These are phyloP conservation scores for Molanna angustata DNA, from an alignment of 2,888 invertebrate genomes.

Conservation along the genomic window DNA sequence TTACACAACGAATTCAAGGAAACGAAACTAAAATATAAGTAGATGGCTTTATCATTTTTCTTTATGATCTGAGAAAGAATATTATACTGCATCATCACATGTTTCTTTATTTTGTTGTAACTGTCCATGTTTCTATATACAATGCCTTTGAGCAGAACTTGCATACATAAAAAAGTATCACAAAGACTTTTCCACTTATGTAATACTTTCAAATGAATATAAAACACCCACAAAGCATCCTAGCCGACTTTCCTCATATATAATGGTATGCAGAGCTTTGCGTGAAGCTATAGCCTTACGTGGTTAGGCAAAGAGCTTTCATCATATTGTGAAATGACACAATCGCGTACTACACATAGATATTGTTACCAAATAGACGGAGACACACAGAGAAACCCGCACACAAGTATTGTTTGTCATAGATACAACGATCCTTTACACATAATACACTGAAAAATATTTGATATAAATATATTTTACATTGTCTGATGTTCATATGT, in stretches of 20 bases:
- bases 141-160: too few relatives aligned
- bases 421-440: constrained; percentile 5
- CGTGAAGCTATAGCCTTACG: constrained; percentile 25
- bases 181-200: constrained; percentile 5
- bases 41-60: too few relatives aligned
- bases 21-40: too few relatives aligned
- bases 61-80: too few relatives aligned
- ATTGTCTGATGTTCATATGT: too few relatives aligned
- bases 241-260: constrained; percentile 20
- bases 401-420: constrained; percentile 23
- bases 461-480: too few relatives aligned
- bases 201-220: constrained; percentile 30
- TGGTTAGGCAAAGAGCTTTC: constrained; percentile 28
- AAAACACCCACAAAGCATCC: constrained; percentile 30
- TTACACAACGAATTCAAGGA: too few relatives aligned
- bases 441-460: constrained; percentile 8
- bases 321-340: constrained; percentile 23
- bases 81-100: too few relatives aligned
- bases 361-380: constrained; percentile 24
- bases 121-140: too few relatives aligned
- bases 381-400: constrained; percentile 19
- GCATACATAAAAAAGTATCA: too few relatives aligned
- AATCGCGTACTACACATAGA: constrained; percentile 22
- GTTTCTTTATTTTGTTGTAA: too few relatives aligned
- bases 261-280: constrained; percentile 23